A percentile compares a stretch with the other conserved stretches of the same genome.
Conservation (phyloP, 2,113 vertebrate genomes). For the Xenopus tropicalis region DNA sequence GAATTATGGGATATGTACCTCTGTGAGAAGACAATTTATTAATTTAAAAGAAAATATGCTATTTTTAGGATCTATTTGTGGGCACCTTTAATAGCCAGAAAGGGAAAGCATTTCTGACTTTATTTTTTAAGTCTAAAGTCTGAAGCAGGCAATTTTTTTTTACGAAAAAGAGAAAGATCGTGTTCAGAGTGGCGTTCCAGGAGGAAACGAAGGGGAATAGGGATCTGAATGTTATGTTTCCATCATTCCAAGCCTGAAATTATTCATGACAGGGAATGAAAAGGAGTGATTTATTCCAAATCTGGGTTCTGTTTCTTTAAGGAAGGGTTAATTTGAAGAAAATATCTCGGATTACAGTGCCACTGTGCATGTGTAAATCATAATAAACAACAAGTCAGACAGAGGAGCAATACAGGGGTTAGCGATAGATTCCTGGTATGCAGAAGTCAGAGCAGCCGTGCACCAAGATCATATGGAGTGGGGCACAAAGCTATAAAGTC, state of each 20-base stretch:
- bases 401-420: conserved; percentile 11
- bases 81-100: conserved; percentile 1
- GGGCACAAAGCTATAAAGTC: no score
- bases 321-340: conserved; percentile 26
- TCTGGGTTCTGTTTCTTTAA: conserved; percentile 2
- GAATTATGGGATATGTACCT: neutral
- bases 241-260: conserved; percentile 23
- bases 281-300: conserved; percentile 30
- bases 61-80: conserved; percentile 23
- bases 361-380: conserved; percentile 15
- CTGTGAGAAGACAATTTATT: neutral
- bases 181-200: conserved; percentile 26
- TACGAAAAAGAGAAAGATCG: conserved; percentile 3
- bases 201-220: conserved; percentile 19
- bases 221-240: conserved; percentile 25
- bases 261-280: conserved; percentile 33
- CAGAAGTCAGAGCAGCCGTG: neutral
- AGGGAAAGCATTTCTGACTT: neutral
- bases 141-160: neutral
- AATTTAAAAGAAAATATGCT: neutral
- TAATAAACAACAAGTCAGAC: conserved; percentile 14
- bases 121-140: conserved; percentile 11
- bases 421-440: neutral
- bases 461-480: neutral
- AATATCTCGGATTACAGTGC: neutral